Conservation (phyloP, 2,888 invertebrate genomes). For the Microplitis deprimator region DNA sequence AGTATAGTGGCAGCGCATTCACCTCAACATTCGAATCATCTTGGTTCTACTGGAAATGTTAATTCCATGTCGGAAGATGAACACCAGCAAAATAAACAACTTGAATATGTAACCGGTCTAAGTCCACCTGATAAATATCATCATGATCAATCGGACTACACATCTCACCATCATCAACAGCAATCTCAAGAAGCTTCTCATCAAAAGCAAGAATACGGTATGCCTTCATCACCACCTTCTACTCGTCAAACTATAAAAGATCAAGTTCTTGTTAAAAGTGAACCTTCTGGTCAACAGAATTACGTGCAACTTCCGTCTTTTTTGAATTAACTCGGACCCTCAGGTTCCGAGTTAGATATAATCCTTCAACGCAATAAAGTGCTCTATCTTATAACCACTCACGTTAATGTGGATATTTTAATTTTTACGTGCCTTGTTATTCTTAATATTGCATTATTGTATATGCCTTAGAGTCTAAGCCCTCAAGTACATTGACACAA, state of each 20-base stretch:
- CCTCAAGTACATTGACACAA: no score
- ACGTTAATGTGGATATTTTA: neutral
- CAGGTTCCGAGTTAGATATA: slow-evolving; percentile 57
- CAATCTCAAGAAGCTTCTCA: slow-evolving; percentile 52
- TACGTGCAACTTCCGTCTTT: slow-evolving; percentile 84
- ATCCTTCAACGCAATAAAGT: slow-evolving; percentile 30
- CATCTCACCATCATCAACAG: slow-evolving; percentile 70
- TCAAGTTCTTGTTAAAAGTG: slow-evolving; percentile 74
- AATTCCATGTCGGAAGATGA: slow-evolving; percentile 67
- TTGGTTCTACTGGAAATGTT: slow-evolving; percentile 41
- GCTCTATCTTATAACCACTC: neutral
- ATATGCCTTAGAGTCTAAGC: slow-evolving; percentile 24
- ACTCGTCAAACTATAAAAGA: slow-evolving; percentile 70
- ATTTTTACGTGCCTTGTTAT: slow-evolving; percentile 6
- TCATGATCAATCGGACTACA: slow-evolving; percentile 77
- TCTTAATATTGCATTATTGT: slow-evolving; percentile 18
- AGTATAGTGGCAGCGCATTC: slow-evolving; percentile 67
- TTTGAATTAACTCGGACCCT: slow-evolving; percentile 77
- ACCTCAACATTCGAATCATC: slow-evolving; percentile 61
- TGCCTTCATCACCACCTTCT: slow-evolving; percentile 63
- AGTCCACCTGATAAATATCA: slow-evolving; percentile 74
- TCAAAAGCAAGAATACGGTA: slow-evolving; percentile 66
- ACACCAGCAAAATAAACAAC: slow-evolving; percentile 61
- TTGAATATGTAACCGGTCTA: slow-evolving; percentile 65
- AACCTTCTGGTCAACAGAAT: slow-evolving; percentile 75